phyloP scores from a whole-genome alignment of 2,888 invertebrate species.

The Calameuta idolon region DNA sequence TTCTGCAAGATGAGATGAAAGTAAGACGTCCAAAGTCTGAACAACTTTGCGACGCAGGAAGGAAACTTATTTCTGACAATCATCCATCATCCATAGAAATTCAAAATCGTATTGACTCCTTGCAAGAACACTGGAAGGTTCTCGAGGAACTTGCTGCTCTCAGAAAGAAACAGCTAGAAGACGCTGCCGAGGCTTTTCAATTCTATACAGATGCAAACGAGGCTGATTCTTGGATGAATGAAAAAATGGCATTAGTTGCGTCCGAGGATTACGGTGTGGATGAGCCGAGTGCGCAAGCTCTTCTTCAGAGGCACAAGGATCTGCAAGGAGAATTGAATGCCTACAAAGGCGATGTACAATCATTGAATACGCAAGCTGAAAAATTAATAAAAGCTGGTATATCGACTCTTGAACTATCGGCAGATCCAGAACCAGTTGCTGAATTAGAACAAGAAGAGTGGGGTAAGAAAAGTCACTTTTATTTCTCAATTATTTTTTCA shows the following conservation, averaged over 20 bases:
- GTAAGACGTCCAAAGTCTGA: constrained; percentile 79
- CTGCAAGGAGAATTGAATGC: constrained; percentile 90
- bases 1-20: constrained; percentile 88
- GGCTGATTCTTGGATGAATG: constrained; percentile 97
- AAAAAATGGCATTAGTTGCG: constrained; percentile 91
- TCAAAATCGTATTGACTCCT: constrained; percentile 80
- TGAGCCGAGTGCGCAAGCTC: constrained; percentile 90
- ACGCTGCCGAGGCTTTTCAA: constrained; percentile 93
- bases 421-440: constrained; percentile 61
- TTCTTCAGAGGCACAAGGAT: constrained; percentile 87
- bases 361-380: constrained; percentile 84
- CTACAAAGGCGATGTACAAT: constrained; percentile 86
- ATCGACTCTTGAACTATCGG: constrained; percentile 72
- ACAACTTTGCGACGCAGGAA: constrained; percentile 79
- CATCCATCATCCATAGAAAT: constrained; percentile 88
- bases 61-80: constrained; percentile 80
- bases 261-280: constrained; percentile 93
- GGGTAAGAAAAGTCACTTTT: constrained; percentile 41
- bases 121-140: constrained; percentile 89
- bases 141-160: constrained; percentile 85
- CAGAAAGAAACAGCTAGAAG: constrained; percentile 81
- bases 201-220: constrained; percentile 98
- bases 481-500: not conserved
- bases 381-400: constrained; percentile 82
- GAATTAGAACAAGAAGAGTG: constrained; percentile 67